These are phyloP conservation scores for Gallinago nigripennis DNA, from an alignment of 2,797 vertebrate species.

Conservation along the genomic window DNA sequence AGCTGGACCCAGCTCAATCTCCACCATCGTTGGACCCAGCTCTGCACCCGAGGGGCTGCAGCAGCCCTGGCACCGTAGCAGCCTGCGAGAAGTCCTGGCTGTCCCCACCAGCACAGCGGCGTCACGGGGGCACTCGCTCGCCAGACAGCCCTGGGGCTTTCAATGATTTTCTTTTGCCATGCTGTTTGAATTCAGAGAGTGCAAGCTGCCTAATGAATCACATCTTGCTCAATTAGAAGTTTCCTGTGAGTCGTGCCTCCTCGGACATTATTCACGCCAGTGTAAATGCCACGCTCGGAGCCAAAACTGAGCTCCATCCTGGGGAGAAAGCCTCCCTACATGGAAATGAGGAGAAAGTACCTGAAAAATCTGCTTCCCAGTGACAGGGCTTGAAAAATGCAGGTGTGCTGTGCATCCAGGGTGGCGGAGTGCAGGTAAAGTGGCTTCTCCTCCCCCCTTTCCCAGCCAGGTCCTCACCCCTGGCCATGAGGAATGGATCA, in stretches of 20 bases:
- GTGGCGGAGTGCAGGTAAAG: rapidly evolving
- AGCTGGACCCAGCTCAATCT: background rate
- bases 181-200: background rate
- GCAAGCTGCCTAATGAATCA: background rate
- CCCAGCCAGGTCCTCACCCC: background rate
- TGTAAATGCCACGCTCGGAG: background rate
- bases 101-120: rapidly evolving
- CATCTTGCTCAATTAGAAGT: background rate
- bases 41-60: background rate
- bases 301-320: background rate
- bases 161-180: background rate
- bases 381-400: background rate
- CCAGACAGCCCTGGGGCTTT: background rate
- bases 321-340: background rate
- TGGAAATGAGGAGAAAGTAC: background rate
- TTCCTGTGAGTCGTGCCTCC: background rate
- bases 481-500: rapidly evolving
- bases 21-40: background rate
- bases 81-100: background rate
- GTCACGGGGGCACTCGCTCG: background rate
- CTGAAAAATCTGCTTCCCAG: background rate
- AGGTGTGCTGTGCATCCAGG: background rate
- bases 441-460: background rate
- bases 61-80: background rate
- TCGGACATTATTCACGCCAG: background rate